Evolutionary conservation across 64 coral and sea anemone genomes (phyloP).

Genomic region (Acropora tenuis): DNA sequence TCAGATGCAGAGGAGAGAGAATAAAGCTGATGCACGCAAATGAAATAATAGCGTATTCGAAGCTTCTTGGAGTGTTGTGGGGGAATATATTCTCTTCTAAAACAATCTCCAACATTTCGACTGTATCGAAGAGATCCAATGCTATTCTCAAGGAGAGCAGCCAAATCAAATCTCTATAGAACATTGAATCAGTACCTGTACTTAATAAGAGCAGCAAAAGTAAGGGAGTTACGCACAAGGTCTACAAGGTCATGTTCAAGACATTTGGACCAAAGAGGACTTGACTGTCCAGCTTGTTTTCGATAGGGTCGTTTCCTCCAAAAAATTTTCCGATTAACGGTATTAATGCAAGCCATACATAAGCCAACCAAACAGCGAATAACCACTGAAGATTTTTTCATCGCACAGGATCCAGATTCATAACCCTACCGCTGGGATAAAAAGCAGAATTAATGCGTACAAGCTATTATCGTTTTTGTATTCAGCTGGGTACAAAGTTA

Average conservation of each 20-base stretch:
- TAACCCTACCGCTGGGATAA: background rate
- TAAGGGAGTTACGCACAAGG: conserved; percentile 26
- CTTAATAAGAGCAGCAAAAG: conserved; percentile 48
- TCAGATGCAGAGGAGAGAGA: background rate
- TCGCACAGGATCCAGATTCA: background rate
- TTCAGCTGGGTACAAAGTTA: background rate
- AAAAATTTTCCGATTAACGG: conserved; percentile 12
- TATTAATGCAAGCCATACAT: background rate
- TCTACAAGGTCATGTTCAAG: conserved; percentile 47
- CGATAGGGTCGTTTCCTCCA: background rate
- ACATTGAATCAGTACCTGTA: background rate
- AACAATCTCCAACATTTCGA: background rate
- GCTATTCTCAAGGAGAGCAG: too few species aligned
- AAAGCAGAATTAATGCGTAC: background rate
- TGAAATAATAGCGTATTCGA: conserved; percentile 17
- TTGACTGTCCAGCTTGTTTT: conserved; percentile 46
- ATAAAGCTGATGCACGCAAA: conserved; percentile 57
- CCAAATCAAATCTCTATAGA: background rate
- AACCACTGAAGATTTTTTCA: background rate
- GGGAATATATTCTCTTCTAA: too few species aligned
- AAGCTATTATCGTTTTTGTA: conserved; percentile 4
- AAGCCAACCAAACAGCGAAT: conserved; percentile 15
- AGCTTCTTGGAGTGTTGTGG: background rate
- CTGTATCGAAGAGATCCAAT: too few species aligned
- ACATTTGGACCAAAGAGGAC: conserved; percentile 59